A percentile compares a stretch with the other conserved stretches of the same genome.
These are phyloP conservation scores for Lithophane semibrunnea DNA, from an alignment of 2,888 invertebrate species.

Conservation along the genomic window DNA sequence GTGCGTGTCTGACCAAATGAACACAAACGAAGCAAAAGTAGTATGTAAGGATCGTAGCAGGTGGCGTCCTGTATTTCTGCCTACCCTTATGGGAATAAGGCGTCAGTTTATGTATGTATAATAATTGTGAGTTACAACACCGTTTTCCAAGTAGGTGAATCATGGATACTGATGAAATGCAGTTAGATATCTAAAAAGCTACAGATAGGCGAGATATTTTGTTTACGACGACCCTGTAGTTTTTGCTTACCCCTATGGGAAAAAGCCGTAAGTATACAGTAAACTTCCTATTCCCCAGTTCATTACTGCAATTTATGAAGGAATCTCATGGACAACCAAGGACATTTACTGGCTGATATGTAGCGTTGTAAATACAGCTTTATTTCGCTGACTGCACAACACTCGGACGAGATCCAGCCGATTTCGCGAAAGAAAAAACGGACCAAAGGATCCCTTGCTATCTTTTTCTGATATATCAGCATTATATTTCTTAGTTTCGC, in stretches of 20 bases:
- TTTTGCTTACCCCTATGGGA: not conserved
- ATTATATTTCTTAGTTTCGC: constrained; percentile 29
- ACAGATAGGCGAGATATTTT: not conserved
- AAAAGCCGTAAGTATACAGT: not conserved
- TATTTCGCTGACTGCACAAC: constrained; percentile 23
- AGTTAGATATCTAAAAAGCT: not conserved
- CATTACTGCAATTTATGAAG: constrained; percentile 42
- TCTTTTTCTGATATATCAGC: constrained; percentile 44
- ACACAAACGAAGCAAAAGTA: no score
- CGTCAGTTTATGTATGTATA: no score
- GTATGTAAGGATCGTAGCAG: no score
- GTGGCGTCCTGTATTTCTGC: no score
- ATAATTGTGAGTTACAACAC: no score
- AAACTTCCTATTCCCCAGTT: constrained; percentile 19
- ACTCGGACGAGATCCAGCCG: constrained; percentile 6
- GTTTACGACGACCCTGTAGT: not conserved
- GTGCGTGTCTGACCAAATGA: no score
- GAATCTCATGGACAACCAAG: constrained; percentile 19
- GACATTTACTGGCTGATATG: constrained; percentile 25
- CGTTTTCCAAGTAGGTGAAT: no score
- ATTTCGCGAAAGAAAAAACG: constrained; percentile 35
- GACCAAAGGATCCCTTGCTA: constrained; percentile 6
- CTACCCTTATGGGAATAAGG: no score
- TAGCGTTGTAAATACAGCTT: constrained; percentile 26
- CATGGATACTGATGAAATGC: not conserved